These are phyloP conservation scores for Sturnira hondurensis DNA, from an alignment of 2,113 vertebrate species.

Conservation along the genomic window DNA sequence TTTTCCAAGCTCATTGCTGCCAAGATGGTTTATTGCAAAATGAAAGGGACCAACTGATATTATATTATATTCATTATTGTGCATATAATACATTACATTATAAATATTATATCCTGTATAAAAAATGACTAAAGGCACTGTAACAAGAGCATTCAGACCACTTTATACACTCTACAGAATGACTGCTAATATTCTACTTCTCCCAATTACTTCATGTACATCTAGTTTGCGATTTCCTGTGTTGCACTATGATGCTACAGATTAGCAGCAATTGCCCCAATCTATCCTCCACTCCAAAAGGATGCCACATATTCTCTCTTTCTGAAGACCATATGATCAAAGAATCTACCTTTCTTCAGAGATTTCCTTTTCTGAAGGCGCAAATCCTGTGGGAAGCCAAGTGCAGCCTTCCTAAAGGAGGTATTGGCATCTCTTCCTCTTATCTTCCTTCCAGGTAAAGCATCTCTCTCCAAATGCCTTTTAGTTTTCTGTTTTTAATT, in stretches of 20 bases:
- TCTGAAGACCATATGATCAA: background rate
- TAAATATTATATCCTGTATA: background rate
- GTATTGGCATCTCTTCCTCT: background rate
- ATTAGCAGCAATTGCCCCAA: background rate
- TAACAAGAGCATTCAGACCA: background rate
- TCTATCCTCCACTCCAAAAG: background rate
- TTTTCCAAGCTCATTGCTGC: background rate
- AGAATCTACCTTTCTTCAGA: background rate
- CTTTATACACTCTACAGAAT: background rate
- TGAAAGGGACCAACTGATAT: background rate
- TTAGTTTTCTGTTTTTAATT: background rate
- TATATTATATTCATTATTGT: background rate
- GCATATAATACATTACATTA: background rate
- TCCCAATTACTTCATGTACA: background rate
- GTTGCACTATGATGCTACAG: background rate
- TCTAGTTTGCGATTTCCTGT: no score
- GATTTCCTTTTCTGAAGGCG: background rate
- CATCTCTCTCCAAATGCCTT: background rate
- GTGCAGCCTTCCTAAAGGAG: background rate
- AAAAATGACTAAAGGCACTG: background rate
- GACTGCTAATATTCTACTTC: background rate
- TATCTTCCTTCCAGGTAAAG: background rate
- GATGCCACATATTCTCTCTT: background rate
- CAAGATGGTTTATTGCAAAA: background rate
- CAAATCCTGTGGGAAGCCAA: background rate